Base-by-base conservation (phyloP, 2,797 vertebrate species). In the Meriones psammophilus region DNA sequence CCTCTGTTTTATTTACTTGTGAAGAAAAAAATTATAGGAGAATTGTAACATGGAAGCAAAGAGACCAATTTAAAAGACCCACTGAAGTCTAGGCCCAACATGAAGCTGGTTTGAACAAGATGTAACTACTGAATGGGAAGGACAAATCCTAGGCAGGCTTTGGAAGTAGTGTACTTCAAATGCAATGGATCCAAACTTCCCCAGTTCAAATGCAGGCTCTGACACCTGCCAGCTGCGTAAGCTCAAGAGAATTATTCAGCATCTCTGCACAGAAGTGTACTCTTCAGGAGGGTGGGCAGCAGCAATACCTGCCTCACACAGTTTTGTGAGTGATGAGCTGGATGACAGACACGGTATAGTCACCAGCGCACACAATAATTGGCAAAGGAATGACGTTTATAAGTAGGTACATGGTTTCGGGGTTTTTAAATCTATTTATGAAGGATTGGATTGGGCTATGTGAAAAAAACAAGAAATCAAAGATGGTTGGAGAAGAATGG, bases 81-180 rank as follows among this genome's bases (percentile, higher is more conserved):
- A 15, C 74, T n/a, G 12, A 83, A 78, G 56, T 33, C 36, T 79
- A 87, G 73, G 39, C 8, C 20, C 66, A 78, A 83, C 6, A 58
- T 30, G 22, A 79, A 89, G 26, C 9, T 50, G 15, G 8, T 94
- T 84, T 95, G 86, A 77, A 91, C 46, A 73, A 93, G n/a, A 12
- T 85, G 26, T 86, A 64, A 22, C 36, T 46, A n/a, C 17, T 80
- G 30, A 88, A 30, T 54, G 30, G 26, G 12, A 69, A 12, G 69
- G 28, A 87, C 2, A 6, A 85, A 85, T 20, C 88, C 42, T 64
- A 85, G 28, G 6, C 33, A n/a, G 73, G 26, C 56, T 92, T 92
- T 73, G 26, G 46, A 86, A 54, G 24, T 30, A 54, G 54, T n/a
- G 17, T 42, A 13, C 50, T 66, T 39, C 33, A 88, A 62, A 42